Percentiles rank a stretch among this genome's conserved stretches.
phyloP scores from a whole-genome alignment of 1,140 invertebrate genomes.

The Andrena cerasifolii region DNA sequence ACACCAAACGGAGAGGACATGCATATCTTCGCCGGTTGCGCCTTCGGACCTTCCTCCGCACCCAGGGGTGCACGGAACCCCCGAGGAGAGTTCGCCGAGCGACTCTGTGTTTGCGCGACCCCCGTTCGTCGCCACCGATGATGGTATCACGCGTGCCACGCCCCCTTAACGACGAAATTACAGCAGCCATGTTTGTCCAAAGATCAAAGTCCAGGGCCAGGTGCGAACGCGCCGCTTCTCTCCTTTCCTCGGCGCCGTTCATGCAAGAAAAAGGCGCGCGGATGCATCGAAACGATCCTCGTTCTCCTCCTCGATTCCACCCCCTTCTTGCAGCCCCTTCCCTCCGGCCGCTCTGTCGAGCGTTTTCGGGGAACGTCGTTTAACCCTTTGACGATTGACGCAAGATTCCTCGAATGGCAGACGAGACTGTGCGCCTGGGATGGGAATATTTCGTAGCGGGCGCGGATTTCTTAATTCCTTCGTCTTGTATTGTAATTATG shows the following conservation, averaged over 20 bases:
- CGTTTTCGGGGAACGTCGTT: slow-evolving; percentile 4
- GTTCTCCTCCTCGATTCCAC: background rate
- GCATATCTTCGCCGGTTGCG: background rate
- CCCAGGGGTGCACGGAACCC: slow-evolving; percentile 46
- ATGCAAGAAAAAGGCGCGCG: slow-evolving; percentile 9
- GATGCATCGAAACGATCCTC: slow-evolving; percentile 6
- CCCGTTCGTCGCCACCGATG: slow-evolving; percentile 49
- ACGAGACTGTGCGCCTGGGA: too few relatives aligned
- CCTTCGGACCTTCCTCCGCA: slow-evolving; percentile 43
- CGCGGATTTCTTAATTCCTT: background rate
- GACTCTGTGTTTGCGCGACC: slow-evolving; percentile 56
- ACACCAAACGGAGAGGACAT: background rate
- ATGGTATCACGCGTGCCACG: slow-evolving; percentile 73
- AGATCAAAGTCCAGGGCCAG: slow-evolving; percentile 68
- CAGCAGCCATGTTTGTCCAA: slow-evolving; percentile 72
- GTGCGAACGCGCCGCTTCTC: slow-evolving; percentile 58
- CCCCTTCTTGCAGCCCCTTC: background rate
- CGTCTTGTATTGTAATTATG: background rate
- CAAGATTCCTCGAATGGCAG: too few relatives aligned
- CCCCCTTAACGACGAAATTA: slow-evolving; percentile 71
- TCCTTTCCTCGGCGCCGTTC: slow-evolving; percentile 2
- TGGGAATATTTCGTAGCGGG: background rate
- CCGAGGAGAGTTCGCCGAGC: slow-evolving; percentile 49
- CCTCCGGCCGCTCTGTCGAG: background rate
- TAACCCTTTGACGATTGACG: background rate